These are phyloP conservation scores for Neodiprion virginianus DNA, from an alignment of 1,140 invertebrate genomes.

Conservation along the genomic window DNA sequence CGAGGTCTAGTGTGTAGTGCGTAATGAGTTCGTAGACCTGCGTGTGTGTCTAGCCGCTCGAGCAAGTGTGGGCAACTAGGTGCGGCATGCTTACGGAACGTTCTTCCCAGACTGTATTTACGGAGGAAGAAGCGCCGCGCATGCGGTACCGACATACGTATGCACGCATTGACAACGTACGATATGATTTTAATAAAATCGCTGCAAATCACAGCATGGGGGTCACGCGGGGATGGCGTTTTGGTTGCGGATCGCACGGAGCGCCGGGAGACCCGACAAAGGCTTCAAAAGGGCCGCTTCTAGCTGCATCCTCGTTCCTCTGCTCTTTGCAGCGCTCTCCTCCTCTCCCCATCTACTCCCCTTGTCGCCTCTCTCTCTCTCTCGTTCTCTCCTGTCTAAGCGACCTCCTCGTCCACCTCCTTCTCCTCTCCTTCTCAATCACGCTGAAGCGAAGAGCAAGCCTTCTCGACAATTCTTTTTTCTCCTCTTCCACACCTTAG, in stretches of 20 bases:
- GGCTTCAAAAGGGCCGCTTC: slow-evolving; percentile 58
- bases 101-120: too few relatives aligned
- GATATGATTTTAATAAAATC: slow-evolving; percentile 59
- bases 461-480: slow-evolving; percentile 18
- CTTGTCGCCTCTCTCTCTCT: not conserved
- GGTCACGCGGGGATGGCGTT: slow-evolving; percentile 32
- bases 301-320: slow-evolving; percentile 18
- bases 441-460: slow-evolving; percentile 13
- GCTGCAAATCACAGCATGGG: slow-evolving; percentile 54
- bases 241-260: slow-evolving; percentile 44
- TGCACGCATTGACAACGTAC: slow-evolving; percentile 22
- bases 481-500: slow-evolving; percentile 51
- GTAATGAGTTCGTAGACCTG: slow-evolving; percentile 12
- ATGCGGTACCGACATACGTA: not conserved
- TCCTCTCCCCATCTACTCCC: slow-evolving; percentile 18
- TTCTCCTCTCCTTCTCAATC: slow-evolving; percentile 17
- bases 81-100: too few relatives aligned
- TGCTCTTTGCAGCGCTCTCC: slow-evolving; percentile 24
- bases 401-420: not conserved
- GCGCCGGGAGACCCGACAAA: slow-evolving; percentile 62
- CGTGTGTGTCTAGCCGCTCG: not conserved
- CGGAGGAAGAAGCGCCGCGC: not conserved
- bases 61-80: not conserved
- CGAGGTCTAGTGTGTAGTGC: slow-evolving; percentile 5
- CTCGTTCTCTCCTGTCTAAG: too few relatives aligned